Percentiles rank a stretch among this genome's conserved stretches.
Conservation (phyloP, 2,113 vertebrate species). For the Seriola dumerili region DNA sequence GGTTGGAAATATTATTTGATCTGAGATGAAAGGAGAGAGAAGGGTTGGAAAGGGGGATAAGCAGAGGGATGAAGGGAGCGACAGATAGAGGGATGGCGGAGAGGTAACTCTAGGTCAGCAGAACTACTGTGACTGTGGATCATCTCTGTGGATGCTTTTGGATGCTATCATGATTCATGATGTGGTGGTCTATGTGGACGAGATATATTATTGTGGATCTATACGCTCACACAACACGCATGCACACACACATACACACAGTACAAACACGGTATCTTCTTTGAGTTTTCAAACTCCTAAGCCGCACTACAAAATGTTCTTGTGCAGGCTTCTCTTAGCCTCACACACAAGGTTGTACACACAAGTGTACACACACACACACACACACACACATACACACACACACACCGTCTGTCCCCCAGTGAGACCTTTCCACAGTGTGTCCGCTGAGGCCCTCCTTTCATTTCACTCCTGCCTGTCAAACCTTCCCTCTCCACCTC, state of each 20-base stretch:
- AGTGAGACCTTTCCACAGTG: constrained; percentile 74
- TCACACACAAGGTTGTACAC: constrained; percentile 7
- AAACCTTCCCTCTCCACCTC: constrained; percentile 79
- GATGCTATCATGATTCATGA: constrained; percentile 29
- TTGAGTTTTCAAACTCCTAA: constrained; percentile 23
- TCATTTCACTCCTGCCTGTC: constrained; percentile 82
- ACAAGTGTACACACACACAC: background rate
- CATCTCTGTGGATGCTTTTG: constrained; percentile 35
- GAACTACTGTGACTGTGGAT: constrained; percentile 41
- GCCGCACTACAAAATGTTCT: constrained; percentile 27
- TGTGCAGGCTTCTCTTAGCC: constrained; percentile 8
- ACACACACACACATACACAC: constrained; percentile 30
- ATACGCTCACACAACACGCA: background rate
- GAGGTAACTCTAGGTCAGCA: constrained; percentile 62
- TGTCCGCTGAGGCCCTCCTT: constrained; percentile 74
- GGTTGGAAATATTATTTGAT: constrained; percentile 79
- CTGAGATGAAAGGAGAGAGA: constrained; percentile 79
- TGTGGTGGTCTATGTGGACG: constrained; percentile 38
- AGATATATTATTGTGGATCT: constrained; percentile 18
- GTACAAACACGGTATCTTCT: background rate
- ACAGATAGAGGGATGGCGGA: constrained; percentile 43
- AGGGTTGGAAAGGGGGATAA: constrained; percentile 62
- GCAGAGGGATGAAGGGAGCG: constrained; percentile 64
- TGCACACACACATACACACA: background rate
- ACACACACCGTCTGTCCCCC: constrained; percentile 40